phyloP scores from a whole-genome alignment of 1,140 invertebrate species.

The Drosophila parvula region DNA sequence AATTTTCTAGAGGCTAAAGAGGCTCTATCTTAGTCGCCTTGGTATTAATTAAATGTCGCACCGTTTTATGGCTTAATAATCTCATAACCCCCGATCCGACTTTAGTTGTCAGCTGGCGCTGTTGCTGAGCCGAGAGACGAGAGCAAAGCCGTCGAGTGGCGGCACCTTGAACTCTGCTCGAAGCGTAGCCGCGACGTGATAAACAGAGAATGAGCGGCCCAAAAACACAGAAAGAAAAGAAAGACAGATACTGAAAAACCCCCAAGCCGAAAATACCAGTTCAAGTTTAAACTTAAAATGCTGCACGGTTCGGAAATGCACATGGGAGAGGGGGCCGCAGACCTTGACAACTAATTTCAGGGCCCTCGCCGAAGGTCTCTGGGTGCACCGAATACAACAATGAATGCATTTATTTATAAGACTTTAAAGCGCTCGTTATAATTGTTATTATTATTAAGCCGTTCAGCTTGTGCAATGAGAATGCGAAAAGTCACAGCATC shows the following conservation, averaged over 20 bases:
- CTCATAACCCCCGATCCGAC: conserved; percentile 25
- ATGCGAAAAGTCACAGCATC: conserved; percentile 65
- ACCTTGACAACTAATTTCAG: conserved; percentile 80
- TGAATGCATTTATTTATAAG: conserved; percentile 67
- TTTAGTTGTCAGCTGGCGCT: conserved; percentile 29
- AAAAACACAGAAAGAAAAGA: conserved; percentile 35
- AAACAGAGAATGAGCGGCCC: conserved; percentile 43
- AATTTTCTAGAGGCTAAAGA: conserved; percentile 28
- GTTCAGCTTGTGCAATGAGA: conserved; percentile 51
- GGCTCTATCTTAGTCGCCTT: conserved; percentile 46
- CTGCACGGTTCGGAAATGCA: conserved; percentile 70
- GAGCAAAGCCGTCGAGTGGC: conserved; percentile 1
- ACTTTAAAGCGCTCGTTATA: conserved; percentile 43
- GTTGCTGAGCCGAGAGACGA: conserved; percentile 28
- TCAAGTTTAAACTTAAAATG: conserved; percentile 71
- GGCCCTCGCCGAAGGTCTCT: conserved; percentile 68
- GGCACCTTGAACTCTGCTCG: conserved; percentile 66
- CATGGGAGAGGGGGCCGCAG: conserved; percentile 22
- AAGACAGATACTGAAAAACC: conserved; percentile 41
- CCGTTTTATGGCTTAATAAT: conserved; percentile 16
- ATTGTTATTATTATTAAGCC: conserved; percentile 49
- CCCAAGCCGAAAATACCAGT: conserved; percentile 68
- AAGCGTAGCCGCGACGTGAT: conserved; percentile 51
- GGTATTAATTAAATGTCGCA: conserved; percentile 53
- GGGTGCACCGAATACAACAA: conserved; percentile 67